Evolutionary conservation across 2,888 invertebrate species (phyloP), one percentile per base, ranked within the genome.

Genomic region (Temnothorax unifasciatus): DNA sequence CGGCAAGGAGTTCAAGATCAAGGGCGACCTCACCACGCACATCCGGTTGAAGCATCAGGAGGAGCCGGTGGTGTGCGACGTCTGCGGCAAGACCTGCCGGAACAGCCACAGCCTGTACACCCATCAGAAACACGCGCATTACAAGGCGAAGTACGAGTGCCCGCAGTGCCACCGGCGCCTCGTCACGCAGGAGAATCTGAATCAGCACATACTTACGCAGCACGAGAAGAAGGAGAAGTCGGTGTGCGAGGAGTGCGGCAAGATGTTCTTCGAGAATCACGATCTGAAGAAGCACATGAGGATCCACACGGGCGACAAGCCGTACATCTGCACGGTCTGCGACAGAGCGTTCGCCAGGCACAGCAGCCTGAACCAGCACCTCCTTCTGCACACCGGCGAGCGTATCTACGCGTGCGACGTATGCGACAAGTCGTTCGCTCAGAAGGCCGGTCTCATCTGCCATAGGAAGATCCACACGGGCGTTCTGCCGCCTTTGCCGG

Each of bases 1-100:
- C 54, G 91, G 89, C 13, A 93, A 93, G 57, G 89, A 91, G 69
- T 93, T 92, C 84, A 93, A 93, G 77, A 88, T 92, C 69, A 89
- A 90, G 29, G 91, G 92, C 2, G 92, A 93, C 18, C 86, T 92
- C 3, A 90, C 90, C 0, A 92, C 89, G 5, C 92, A 92, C 82
- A 90, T 83, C 0, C 81, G 92, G 0, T 82, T 92, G 61, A 88
- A 88, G 21, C 92, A 92, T 25, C 68, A 69, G 0, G 92, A 92
- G 25, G 69, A 89, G 0, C 88, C 89, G 0, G 88, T 92, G 29
- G 89, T 91, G 6, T 92, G 92, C 77, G 91, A 92, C 44, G 90
- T 92, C 0, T 91, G 91, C 15, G 89, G 86, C 0, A 91, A 91
- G 63, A 85, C 84, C 2, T 90, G 89, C 29, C 74, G 85, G 0